Conservation (phyloP, 1,140 invertebrate genomes). For the Drosophila navojoa region DNA sequence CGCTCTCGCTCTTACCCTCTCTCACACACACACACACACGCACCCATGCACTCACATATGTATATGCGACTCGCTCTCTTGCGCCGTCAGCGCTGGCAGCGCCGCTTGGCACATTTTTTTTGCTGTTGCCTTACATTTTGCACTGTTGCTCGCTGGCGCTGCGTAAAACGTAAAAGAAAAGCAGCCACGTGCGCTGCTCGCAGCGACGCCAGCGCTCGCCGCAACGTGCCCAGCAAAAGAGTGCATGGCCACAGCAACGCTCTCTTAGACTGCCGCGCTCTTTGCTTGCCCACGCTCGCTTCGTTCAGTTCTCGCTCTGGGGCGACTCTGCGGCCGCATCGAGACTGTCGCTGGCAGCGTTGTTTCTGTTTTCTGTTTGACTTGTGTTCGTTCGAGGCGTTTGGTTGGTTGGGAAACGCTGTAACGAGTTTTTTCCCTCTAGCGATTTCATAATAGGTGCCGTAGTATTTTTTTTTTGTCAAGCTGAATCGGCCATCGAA, state of each 20-base stretch:
- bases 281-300: conserved; percentile 32
- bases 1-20: conserved; percentile 28
- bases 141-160: conserved; percentile 59
- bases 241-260: conserved; percentile 11
- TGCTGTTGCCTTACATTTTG: conserved; percentile 40
- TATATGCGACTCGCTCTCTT: conserved; percentile 38
- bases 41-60: not conserved
- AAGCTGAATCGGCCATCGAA: conserved; percentile 29
- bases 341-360: not conserved
- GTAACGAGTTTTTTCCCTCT: conserved; percentile 20
- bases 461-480: conserved; percentile 23
- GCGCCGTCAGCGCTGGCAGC: conserved; percentile 19
- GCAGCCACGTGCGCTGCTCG: conserved; percentile 51
- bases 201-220: conserved; percentile 6
- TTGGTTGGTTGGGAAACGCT: conserved; percentile 38
- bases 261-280: conserved; percentile 26
- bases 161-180: conserved; percentile 49
- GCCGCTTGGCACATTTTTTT: conserved; percentile 53
- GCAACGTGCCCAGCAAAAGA: conserved; percentile 11
- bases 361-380: conserved; percentile 14
- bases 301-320: conserved; percentile 66
- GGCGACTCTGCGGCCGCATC: not conserved
- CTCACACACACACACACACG: not conserved
- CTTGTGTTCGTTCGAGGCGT: conserved; percentile 8
- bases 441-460: conserved; percentile 10